Percentiles rank a stretch among this genome's conserved stretches.
Conservation (phyloP, 2,797 vertebrate genomes). For the Dromococcyx pavoninus region DNA sequence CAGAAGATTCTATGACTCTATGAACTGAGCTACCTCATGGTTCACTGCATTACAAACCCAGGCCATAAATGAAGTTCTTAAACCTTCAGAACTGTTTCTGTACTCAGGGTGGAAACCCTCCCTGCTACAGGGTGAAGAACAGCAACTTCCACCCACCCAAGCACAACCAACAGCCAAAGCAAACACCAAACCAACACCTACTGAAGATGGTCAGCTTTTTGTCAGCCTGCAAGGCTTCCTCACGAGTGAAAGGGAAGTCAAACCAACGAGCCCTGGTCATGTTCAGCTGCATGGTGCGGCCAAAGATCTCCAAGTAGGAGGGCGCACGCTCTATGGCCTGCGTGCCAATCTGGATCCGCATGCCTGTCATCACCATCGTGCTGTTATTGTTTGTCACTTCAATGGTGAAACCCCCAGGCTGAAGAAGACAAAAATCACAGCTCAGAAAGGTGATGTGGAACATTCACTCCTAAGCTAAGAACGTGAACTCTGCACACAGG, state of each 20-base stretch:
- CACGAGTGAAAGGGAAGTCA: constrained; percentile 95
- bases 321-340: constrained; percentile 95
- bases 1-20: too few relatives aligned
- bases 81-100: not conserved
- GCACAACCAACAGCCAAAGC: not conserved
- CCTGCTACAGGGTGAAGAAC: not conserved
- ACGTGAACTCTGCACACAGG: not conserved
- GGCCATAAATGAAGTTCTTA: not conserved
- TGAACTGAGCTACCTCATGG: not conserved
- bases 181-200: constrained; percentile 72
- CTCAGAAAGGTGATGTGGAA: not conserved
- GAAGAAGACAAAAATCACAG: not conserved
- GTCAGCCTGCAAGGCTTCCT: constrained; percentile 97
- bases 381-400: constrained; percentile 96
- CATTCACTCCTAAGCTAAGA: not conserved
- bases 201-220: constrained; percentile 97
- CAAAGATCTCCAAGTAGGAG: constrained; percentile 95
- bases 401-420: constrained; percentile 96
- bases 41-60: not conserved
- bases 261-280: constrained; percentile 96
- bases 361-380: constrained; percentile 99
- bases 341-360: constrained; percentile 95
- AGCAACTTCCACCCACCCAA: not conserved
- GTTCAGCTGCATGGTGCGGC: constrained; percentile 97
- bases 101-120: not conserved